Evolutionary conservation across 2,113 vertebrate species (phyloP), one percentile per base, ranked within the genome.

Genomic region (Perca flavescens): DNA sequence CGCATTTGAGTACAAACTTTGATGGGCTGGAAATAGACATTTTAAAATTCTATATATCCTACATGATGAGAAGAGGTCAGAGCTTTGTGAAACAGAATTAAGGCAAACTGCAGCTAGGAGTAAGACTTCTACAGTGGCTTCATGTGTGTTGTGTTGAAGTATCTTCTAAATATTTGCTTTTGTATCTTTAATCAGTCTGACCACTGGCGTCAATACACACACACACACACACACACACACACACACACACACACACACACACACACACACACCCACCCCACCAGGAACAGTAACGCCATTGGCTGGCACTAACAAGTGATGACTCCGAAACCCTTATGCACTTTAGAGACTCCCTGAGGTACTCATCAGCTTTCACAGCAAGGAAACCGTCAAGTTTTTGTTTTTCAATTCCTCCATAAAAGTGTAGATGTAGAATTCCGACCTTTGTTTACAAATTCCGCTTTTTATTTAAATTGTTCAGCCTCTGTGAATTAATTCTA

Each of bases 301-400:
- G 13, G 66, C 58, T 70, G 65, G 70, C 13, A 31, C 76, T 54
- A 34, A 68, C 13, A 47, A 28, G 25, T n/a, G 25, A 75, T 68
- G 82, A 69, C 65, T 84, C 80, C 66, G 72, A 82, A 43, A 22
- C 22, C 64, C 64, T 75, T 85, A 87, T 92, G 93, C 93, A 94
- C 93, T 95, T 95, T 93, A 94, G 83, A 86, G 74, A 89, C 83
- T 47, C 77, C 79, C 84, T 52, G 74, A 91, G 90, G 84, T 92
- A 89, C 90, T 85, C 72, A 7, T 73, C 64, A 22, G 52, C 77
- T 84, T 76, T 25, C 57, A 66, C 77, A 67, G 53, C 36, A 12
- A 61, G 47, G 62, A 79, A 69, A 72, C 75, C 5, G 31, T 34
- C 31, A 43, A 43, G n/a, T 58, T n/a, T n/a, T 22, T n/a, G 12